Percentiles rank a stretch among this genome's conserved stretches.
These are phyloP conservation scores for Manis javanica DNA, from an alignment of 2,797 vertebrate genomes.

Conservation along the genomic window DNA sequence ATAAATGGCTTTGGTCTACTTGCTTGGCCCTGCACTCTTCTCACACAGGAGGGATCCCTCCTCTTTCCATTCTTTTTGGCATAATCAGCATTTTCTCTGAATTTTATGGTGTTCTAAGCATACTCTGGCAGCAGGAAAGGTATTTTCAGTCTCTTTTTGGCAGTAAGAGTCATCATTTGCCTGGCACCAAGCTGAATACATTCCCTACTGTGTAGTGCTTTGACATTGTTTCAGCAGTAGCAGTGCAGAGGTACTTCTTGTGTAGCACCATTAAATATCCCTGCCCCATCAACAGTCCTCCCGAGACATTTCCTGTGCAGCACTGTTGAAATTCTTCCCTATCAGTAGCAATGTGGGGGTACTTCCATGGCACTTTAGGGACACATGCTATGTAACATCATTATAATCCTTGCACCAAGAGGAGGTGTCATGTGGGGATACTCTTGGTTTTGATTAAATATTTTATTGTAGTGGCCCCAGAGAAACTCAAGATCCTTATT, in stretches of 20 bases:
- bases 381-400: background rate
- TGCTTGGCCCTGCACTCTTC: background rate
- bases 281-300: slow-evolving; percentile 32
- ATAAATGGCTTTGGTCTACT: background rate
- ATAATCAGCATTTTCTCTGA: slow-evolving; percentile 29
- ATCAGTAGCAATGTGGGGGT: background rate
- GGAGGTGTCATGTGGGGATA: background rate
- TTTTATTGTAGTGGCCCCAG: background rate
- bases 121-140: slow-evolving; percentile 60
- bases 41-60: slow-evolving; percentile 9
- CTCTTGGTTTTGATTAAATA: slow-evolving; percentile 32
- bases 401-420: background rate
- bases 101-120: slow-evolving; percentile 53
- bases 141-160: slow-evolving; percentile 71
- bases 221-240: slow-evolving; percentile 56
- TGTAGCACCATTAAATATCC: slow-evolving; percentile 50
- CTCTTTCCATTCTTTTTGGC: slow-evolving; percentile 35
- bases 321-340: slow-evolving; percentile 39
- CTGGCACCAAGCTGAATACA: slow-evolving; percentile 59
- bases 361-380: background rate
- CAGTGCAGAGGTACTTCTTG: slow-evolving; percentile 44
- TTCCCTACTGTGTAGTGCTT: slow-evolving; percentile 32
- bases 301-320: slow-evolving; percentile 51
- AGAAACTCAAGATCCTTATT: background rate
- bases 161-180: slow-evolving; percentile 61